Evolutionary conservation across 2,888 invertebrate species (phyloP).

Genomic region (Sminthurides aquaticus): DNA sequence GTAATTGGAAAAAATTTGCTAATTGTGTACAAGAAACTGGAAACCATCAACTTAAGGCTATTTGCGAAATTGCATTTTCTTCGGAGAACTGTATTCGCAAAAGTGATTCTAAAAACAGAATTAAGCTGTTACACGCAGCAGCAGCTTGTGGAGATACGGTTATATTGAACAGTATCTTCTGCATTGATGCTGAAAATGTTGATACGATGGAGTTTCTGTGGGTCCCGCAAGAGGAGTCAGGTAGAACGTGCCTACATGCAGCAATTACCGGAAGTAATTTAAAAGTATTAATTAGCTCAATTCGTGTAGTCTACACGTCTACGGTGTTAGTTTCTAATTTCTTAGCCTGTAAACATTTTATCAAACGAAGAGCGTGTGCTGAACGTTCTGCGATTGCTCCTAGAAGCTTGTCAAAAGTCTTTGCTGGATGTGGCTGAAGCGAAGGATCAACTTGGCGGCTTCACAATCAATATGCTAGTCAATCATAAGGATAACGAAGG

Average conservation of each 20-base stretch:
- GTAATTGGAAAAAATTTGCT: background rate
- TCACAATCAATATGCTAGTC: background rate
- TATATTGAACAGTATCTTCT: background rate
- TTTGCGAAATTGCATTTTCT: background rate
- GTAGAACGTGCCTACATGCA: constrained; percentile 11
- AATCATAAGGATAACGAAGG: constrained; percentile 10
- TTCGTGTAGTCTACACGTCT: no score
- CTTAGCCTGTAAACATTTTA: no score
- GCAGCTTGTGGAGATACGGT: background rate
- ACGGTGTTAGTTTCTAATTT: no score
- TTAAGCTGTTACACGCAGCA: background rate
- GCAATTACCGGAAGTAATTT: constrained; percentile 13
- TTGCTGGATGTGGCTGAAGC: background rate
- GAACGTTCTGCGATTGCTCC: background rate
- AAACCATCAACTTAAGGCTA: background rate
- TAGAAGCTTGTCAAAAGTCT: background rate
- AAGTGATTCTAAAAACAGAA: background rate
- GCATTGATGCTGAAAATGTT: background rate
- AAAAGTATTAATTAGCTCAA: background rate
- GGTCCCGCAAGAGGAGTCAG: background rate
- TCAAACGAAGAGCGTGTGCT: background rate
- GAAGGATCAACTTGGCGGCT: background rate
- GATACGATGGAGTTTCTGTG: background rate
- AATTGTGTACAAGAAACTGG: background rate
- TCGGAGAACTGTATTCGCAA: background rate